A percentile compares a stretch with the other conserved stretches of the same genome.
Conservation (phyloP, 2,113 vertebrate species). For the Pleuronectes platessa region DNA sequence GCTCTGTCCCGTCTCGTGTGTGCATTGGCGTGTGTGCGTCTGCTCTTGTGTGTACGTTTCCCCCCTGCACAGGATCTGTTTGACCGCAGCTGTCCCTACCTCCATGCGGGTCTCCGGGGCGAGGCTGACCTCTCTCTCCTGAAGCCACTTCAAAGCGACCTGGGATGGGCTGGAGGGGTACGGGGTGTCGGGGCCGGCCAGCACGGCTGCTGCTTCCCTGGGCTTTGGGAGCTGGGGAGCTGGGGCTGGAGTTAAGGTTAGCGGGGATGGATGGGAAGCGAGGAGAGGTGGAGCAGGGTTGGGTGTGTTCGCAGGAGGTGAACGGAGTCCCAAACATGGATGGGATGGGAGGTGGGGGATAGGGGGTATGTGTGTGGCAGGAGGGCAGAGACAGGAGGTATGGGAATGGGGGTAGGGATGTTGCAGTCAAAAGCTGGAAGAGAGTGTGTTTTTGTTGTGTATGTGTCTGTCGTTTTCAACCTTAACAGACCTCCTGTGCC, state of each 20-base stretch:
- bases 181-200: constrained; percentile 51
- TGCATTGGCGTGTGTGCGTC: constrained; percentile 51
- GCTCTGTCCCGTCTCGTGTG: constrained; percentile 71
- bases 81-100: constrained; percentile 81
- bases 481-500: constrained; percentile 53
- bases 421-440: constrained; percentile 43
- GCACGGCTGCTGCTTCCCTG: constrained; percentile 74
- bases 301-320: constrained; percentile 48
- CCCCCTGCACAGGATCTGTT: constrained; percentile 60
- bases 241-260: constrained; percentile 60
- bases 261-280: not conserved
- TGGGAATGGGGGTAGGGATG: constrained; percentile 35
- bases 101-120: constrained; percentile 75
- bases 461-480: constrained; percentile 10
- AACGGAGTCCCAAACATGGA: constrained; percentile 31
- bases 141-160: constrained; percentile 76
- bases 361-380: constrained; percentile 43
- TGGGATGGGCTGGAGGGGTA: constrained; percentile 58
- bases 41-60: constrained; percentile 40
- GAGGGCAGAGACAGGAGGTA: constrained; percentile 54
- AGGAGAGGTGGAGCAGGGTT: not conserved
- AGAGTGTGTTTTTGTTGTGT: constrained; percentile 30
- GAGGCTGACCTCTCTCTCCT: constrained; percentile 75
- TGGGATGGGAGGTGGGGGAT: constrained; percentile 12
- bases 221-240: constrained; percentile 74